Evolutionary conservation across 1,140 invertebrate genomes (phyloP).

Genomic region (Aporrectodea caliginosa): DNA sequence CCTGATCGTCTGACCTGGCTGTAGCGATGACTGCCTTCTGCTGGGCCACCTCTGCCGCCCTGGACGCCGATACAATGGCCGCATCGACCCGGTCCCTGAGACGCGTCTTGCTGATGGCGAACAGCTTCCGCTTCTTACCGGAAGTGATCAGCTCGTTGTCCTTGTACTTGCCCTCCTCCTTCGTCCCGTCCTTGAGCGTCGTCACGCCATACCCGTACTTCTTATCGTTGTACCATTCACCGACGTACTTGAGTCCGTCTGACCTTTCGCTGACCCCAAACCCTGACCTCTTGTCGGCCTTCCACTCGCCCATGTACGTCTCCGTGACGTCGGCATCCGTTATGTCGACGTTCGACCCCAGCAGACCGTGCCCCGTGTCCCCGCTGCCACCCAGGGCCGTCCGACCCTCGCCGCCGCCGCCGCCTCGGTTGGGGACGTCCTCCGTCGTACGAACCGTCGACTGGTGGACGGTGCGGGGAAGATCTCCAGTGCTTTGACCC

Average conservation of each 20-base stretch:
- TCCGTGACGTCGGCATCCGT: constrained; percentile 73
- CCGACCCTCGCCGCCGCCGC: background rate
- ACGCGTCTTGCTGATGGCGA: constrained; percentile 71
- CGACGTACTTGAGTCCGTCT: constrained; percentile 93
- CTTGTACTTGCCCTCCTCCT: constrained; percentile 98
- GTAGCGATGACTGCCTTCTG: constrained; percentile 96
- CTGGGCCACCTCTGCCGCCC: constrained; percentile 89
- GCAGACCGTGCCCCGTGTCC: constrained; percentile 64
- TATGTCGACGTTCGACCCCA: constrained; percentile 73
- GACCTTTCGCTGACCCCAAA: constrained; percentile 94
- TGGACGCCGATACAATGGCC: constrained; percentile 83
- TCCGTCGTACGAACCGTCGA: background rate
- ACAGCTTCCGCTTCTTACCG: constrained; percentile 83
- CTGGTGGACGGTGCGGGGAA: background rate
- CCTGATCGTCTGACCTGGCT: constrained; percentile 63
- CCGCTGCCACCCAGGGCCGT: constrained; percentile 53
- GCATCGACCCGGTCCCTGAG: constrained; percentile 90
- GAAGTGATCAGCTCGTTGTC: constrained; percentile 77
- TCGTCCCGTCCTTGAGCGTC: constrained; percentile 87
- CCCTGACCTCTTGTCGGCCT: constrained; percentile 91
- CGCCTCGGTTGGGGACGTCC: background rate
- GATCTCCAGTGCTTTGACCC: background rate
- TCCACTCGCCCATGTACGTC: constrained; percentile 99
- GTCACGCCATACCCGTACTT: constrained; percentile 99
- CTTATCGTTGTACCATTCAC: constrained; percentile 99